Percentiles rank a stretch among this genome's conserved stretches.
These are phyloP conservation scores for Dipodomys ordii DNA, from an alignment of 2,113 vertebrate genomes.

Conservation along the genomic window DNA sequence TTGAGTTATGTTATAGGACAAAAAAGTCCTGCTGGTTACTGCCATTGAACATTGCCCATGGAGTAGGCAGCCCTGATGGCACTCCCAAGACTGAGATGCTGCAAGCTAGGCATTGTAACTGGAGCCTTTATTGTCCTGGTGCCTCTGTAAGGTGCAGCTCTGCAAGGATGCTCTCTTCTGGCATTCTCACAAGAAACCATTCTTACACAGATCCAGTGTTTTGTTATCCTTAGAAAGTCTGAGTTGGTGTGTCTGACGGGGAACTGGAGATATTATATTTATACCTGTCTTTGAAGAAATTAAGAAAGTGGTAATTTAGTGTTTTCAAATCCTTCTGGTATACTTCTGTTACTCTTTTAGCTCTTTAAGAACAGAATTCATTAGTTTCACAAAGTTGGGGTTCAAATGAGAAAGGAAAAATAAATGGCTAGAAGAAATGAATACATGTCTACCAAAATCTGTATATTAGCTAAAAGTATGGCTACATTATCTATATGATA, in stretches of 20 bases:
- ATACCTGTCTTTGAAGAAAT: not conserved
- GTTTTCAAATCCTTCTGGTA: not conserved
- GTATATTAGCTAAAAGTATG: not conserved
- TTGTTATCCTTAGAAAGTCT: not conserved
- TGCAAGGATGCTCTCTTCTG: not conserved
- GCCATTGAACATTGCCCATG: not conserved
- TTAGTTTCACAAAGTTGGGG: not conserved
- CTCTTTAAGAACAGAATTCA: not conserved
- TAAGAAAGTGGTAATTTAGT: not conserved
- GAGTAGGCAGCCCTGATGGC: rapidly evolving
- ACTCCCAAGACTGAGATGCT: not conserved
- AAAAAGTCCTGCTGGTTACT: not conserved
- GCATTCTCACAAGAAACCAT: not conserved
- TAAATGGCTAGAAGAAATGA: not conserved
- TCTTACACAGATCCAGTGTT: not conserved
- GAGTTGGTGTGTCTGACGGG: not conserved
- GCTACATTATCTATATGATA: not conserved
- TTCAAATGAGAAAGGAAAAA: constrained; percentile 13
- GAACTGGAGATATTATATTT: not conserved
- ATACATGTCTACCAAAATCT: not conserved
- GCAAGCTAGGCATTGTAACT: no score
- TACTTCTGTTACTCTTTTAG: not conserved
- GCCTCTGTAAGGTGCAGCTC: not conserved
- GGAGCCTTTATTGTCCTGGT: not conserved
- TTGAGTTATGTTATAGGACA: not conserved